phyloP scores from a whole-genome alignment of 2,113 vertebrate genomes.

The Ursus arctos region DNA sequence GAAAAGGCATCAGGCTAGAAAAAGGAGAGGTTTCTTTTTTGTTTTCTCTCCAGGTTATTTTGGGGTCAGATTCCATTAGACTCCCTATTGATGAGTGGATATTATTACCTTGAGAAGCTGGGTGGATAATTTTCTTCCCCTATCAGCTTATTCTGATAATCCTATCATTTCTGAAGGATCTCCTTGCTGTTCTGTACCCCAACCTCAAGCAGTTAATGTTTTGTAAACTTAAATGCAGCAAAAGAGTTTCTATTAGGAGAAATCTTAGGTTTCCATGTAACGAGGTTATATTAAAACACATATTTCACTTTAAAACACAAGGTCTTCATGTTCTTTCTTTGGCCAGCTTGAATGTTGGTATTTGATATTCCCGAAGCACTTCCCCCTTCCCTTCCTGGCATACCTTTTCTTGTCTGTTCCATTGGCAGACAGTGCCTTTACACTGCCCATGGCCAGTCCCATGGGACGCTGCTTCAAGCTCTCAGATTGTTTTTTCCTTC shows the following conservation, averaged over 20 bases:
- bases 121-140: background rate
- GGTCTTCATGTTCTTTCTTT: background rate
- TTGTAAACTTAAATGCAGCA: background rate
- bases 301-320: background rate
- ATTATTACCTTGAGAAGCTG: slow-evolving; percentile 4
- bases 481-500: background rate
- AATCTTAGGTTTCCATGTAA: background rate
- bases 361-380: background rate
- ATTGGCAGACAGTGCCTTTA: background rate
- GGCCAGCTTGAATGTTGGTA: background rate
- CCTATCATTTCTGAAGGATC: slow-evolving; percentile 7
- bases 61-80: background rate
- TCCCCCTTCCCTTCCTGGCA: background rate
- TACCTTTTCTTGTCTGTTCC: background rate
- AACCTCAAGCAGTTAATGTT: background rate
- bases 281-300: background rate
- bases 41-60: slow-evolving; percentile 16
- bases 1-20: background rate
- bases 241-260: background rate
- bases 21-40: background rate
- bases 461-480: background rate
- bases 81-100: background rate
- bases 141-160: background rate
- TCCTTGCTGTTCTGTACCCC: background rate
- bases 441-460: background rate